These are phyloP conservation scores for Mantis religiosa DNA, from an alignment of 2,888 invertebrate species.

Conservation along the genomic window DNA sequence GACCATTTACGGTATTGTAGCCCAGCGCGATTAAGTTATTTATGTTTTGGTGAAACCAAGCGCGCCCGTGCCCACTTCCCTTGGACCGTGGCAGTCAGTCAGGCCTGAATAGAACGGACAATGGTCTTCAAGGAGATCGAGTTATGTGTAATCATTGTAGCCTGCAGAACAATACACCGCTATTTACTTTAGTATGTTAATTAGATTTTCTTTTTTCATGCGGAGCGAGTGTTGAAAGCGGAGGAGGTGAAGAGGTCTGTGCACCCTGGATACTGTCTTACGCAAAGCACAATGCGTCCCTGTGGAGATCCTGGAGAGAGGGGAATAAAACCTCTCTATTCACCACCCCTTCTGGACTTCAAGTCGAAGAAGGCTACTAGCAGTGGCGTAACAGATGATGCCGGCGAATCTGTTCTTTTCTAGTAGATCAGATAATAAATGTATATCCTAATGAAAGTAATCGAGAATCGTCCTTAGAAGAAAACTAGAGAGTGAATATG, in stretches of 20 bases:
- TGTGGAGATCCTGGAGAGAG: not conserved
- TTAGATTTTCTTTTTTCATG: constrained; percentile 4
- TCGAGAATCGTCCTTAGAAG: no score
- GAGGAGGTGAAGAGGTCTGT: not conserved
- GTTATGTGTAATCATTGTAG: constrained; percentile 13
- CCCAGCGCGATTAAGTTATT: constrained; percentile 24
- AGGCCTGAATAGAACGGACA: constrained; percentile 12
- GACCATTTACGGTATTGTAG: not conserved
- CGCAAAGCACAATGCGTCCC: constrained; percentile 5
- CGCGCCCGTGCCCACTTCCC: not conserved
- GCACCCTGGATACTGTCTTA: constrained; percentile 1
- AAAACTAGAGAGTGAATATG: no score
- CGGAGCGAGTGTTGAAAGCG: not conserved
- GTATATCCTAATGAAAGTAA: no score
- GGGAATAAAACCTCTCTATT: constrained; percentile 5
- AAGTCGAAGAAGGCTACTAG: not conserved
- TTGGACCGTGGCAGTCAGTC: not conserved
- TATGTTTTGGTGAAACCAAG: constrained; percentile 22
- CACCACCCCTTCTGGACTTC: not conserved
- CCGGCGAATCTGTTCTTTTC: not conserved
- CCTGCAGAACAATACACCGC: constrained; percentile 10
- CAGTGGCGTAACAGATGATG: not conserved
- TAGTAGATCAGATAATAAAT: no score
- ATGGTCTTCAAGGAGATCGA: constrained; percentile 13
- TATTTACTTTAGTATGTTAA: constrained; percentile 17